Base-by-base conservation (phyloP, 2,888 invertebrate species). In the Thalpophila matura region DNA sequence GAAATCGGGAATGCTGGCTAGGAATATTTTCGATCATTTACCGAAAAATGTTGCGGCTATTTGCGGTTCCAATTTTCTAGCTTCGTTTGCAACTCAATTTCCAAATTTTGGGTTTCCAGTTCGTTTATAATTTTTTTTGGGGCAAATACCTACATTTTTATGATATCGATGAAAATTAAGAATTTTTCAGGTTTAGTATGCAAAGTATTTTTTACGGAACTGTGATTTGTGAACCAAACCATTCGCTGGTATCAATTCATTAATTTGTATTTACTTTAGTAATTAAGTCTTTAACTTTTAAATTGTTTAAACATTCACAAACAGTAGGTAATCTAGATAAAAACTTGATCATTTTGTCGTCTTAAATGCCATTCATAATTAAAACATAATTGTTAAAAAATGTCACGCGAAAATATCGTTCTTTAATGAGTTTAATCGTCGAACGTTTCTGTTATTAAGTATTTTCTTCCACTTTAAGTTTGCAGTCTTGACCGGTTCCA, bases 401-500 rank as follows among this genome's bases (percentile, higher is more conserved):
- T 42, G 42, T 50, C 35, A 50, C 37, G 6, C 40, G 29, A 63
- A 68, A 61, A 58, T 56, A 63, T 69, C 2, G 38, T 67, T 62
- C 20, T 56, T 61, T 78, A 74, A 77, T 78, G 46, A 78, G 42
- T 76, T 76, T 68, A 61, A 77, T 65, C 68, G 47, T 31, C 33
- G 51, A 63, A 45, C 47, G 40, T 43, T 59, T 22, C 12, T 63
- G 51, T 62, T 53, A 53, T 68, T 69, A 69, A 71, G 24, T 68
- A 60, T 69, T 77, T 71, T 56, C 61, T 78, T 70, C 54, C 40
- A 63, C 57, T 72, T 55, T 9, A 63, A 70, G 72, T 70, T 71
- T 63, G 66, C 69, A 76, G 73, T 77, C 66, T 68, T 71, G 66
- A 72, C 76, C 77, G 74, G 80, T 78, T 73, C 69, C 79, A 63